These are phyloP conservation scores for Euthynnus affinis DNA, from an alignment of 2,797 vertebrate genomes.

Conservation along the genomic window DNA sequence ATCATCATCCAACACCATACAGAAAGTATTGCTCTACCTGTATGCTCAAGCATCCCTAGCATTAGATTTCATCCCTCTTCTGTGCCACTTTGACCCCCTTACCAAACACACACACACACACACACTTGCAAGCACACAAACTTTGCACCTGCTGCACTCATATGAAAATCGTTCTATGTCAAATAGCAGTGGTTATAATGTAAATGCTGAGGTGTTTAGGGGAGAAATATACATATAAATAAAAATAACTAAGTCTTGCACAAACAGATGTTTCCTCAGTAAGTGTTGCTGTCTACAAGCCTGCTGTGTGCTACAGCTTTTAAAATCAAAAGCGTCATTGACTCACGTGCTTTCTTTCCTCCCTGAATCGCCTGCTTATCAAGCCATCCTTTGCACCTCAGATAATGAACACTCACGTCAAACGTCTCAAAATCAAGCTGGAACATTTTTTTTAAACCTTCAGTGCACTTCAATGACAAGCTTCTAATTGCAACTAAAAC, in stretches of 20 bases:
- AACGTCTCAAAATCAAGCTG: constrained; percentile 17
- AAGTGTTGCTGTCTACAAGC: neutral
- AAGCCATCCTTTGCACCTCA: constrained; percentile 50
- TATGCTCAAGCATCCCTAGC: neutral
- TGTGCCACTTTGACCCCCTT: constrained; percentile 32
- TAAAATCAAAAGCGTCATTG: constrained; percentile 31
- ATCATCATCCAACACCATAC: neutral
- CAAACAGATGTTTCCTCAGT: too few species aligned
- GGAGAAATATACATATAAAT: neutral
- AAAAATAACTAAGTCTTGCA: neutral
- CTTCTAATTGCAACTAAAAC: constrained; percentile 43
- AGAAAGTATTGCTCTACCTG: neutral
- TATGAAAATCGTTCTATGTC: constrained; percentile 10
- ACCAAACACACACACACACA: neutral
- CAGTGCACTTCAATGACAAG: constrained; percentile 38
- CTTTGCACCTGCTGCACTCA: constrained; percentile 72
- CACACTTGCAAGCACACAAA: constrained; percentile 31
- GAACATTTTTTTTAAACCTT: constrained; percentile 10
- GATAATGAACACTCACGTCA: constrained; percentile 32
- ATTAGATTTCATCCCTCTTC: constrained; percentile 22
- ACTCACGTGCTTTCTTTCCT: constrained; percentile 31
- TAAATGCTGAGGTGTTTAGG: neutral
- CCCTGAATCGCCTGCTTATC: constrained; percentile 63
- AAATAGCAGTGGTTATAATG: neutral
- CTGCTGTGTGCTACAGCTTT: neutral